Conservation (phyloP, 2,113 vertebrate genomes). For the Carassius carassius region DNA sequence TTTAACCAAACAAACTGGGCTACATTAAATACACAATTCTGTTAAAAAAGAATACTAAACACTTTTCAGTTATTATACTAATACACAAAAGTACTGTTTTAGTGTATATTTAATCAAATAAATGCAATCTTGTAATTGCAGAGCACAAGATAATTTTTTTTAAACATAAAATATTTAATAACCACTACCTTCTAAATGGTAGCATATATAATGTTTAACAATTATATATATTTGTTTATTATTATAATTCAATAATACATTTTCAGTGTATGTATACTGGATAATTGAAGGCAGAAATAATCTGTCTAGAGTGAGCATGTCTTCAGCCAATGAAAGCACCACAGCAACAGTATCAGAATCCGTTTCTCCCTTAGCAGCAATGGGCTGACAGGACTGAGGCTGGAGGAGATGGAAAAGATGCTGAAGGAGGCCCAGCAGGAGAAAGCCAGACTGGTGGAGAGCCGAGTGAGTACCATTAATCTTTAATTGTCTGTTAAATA, state of each 20-base stretch:
- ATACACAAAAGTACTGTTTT: background rate
- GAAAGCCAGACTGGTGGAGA: slow-evolving; percentile 90
- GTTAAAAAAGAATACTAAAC: background rate
- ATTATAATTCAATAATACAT: background rate
- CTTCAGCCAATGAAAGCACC: background rate
- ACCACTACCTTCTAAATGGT: no score
- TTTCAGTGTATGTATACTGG: background rate
- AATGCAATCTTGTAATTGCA: background rate
- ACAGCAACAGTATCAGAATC: slow-evolving; percentile 39
- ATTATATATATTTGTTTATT: no score
- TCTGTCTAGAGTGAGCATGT: background rate
- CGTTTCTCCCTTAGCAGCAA: slow-evolving; percentile 74
- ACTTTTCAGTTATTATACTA: background rate
- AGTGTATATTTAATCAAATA: background rate
- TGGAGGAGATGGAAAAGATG: slow-evolving; percentile 98
- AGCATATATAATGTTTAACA: no score
- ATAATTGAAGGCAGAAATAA: background rate
- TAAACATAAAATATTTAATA: background rate
- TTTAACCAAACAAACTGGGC: background rate
- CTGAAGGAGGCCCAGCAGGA: slow-evolving; percentile 90
- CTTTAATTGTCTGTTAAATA: slow-evolving; percentile 58
- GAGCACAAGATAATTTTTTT: background rate
- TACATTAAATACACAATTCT: background rate
- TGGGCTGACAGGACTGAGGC: slow-evolving; percentile 83
- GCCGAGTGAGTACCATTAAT: slow-evolving; percentile 79